Evolutionary conservation across 2,113 vertebrate species (phyloP).

Genomic region (Hippocampus zosterae): DNA sequence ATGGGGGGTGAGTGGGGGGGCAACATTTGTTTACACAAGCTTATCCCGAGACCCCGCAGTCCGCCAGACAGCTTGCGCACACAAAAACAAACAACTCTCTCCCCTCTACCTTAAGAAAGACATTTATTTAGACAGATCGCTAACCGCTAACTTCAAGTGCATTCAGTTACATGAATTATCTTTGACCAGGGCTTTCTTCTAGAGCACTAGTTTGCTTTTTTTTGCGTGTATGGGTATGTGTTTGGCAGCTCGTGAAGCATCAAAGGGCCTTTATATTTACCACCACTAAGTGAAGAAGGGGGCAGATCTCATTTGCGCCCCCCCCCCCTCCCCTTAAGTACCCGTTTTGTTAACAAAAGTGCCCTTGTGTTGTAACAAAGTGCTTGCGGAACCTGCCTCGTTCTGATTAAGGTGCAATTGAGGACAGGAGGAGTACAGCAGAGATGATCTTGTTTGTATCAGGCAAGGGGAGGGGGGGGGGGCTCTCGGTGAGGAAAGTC

Average conservation of each 20-base stretch:
- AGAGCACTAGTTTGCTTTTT: conserved; percentile 22
- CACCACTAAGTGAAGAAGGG: conserved; percentile 30
- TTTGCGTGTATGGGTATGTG: conserved; percentile 1
- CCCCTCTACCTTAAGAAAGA: conserved; percentile 51
- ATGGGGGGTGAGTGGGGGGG: conserved; percentile 55
- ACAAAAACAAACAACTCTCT: conserved; percentile 11
- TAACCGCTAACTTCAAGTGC: conserved; percentile 69
- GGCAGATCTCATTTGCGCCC: conserved; percentile 58
- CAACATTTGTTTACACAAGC: conserved; percentile 60
- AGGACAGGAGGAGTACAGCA: neutral
- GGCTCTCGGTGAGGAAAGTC: neutral
- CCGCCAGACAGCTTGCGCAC: conserved; percentile 40
- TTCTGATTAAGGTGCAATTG: conserved; percentile 68
- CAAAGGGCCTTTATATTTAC: conserved; percentile 43
- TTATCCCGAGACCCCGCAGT: conserved; percentile 68
- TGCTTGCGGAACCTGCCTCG: conserved; percentile 69
- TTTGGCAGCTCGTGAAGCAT: conserved; percentile 70
- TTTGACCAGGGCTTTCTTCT: conserved; percentile 32
- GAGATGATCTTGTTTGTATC: neutral
- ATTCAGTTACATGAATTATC: conserved; percentile 60
- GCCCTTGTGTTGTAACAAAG: conserved; percentile 73
- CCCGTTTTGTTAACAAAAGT: conserved; percentile 76
- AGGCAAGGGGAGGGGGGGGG: neutral
- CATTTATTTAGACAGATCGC: conserved; percentile 36
- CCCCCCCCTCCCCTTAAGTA: conserved; percentile 55